A percentile compares a stretch with the other conserved stretches of the same genome.
Conservation (phyloP, 2,888 invertebrate genomes). For the Patella depressa region DNA sequence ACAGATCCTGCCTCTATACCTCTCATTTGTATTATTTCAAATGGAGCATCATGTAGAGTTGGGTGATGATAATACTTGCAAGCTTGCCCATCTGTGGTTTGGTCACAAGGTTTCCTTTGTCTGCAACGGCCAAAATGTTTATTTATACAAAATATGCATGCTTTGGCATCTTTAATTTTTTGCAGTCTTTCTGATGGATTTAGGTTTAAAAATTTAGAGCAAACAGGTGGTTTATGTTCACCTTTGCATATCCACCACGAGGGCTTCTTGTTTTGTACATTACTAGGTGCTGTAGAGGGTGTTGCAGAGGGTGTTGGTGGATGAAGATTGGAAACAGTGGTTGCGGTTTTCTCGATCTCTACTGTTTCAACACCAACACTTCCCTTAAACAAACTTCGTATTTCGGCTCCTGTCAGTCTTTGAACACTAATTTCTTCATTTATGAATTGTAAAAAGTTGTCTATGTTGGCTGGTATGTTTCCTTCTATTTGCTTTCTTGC, state of each 20-base stretch:
- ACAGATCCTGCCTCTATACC: background rate
- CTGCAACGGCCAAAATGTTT: constrained; percentile 4
- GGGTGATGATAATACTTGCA: background rate
- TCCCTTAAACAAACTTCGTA: background rate
- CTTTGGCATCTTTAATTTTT: background rate
- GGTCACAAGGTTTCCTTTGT: constrained; percentile 1
- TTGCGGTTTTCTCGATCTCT: background rate
- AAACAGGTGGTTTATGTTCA: background rate
- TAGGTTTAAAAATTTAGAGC: background rate
- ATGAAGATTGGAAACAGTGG: background rate
- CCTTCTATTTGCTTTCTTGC: background rate
- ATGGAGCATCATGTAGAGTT: constrained; percentile 4
- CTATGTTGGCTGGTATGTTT: background rate
- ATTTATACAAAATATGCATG: background rate
- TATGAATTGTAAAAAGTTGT: constrained; percentile 1
- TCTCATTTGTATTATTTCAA: background rate
- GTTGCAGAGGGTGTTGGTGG: background rate
- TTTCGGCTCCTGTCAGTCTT: constrained; percentile 1
- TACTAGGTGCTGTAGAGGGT: too few relatives aligned
- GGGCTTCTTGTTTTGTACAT: background rate
- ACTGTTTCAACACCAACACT: background rate
- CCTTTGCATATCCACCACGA: background rate
- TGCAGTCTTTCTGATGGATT: background rate
- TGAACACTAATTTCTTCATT: background rate
- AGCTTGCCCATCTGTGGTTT: background rate